Percentiles rank a stretch among this genome's conserved stretches.
phyloP scores from a whole-genome alignment of 2,888 invertebrate species.

The Dryobota labecula region DNA sequence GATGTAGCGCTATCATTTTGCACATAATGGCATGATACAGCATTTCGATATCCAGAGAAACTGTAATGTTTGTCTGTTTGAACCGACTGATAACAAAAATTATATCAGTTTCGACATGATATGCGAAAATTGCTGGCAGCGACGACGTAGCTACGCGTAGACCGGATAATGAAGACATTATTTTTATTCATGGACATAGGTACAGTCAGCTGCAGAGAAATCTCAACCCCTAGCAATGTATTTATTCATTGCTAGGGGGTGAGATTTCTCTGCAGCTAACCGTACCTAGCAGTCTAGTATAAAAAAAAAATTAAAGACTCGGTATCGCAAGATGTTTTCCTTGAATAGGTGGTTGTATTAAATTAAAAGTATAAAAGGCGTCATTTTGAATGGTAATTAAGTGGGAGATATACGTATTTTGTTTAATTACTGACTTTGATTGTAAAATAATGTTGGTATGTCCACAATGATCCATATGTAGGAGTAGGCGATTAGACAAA shows the following conservation, averaged over 20 bases:
- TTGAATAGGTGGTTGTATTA: slow-evolving; percentile 1
- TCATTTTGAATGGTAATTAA: slow-evolving; percentile 19
- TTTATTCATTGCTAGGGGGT: too few species aligned
- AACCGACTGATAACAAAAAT: slow-evolving; percentile 61
- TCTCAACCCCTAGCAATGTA: too few species aligned
- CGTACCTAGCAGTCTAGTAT: too few species aligned
- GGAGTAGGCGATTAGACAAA: slow-evolving; percentile 49
- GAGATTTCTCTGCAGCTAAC: too few species aligned
- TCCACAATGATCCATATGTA: slow-evolving; percentile 40
- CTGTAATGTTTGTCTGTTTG: slow-evolving; percentile 56
- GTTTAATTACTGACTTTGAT: slow-evolving; percentile 30
- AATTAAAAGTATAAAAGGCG: not conserved
- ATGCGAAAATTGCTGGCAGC: slow-evolving; percentile 46
- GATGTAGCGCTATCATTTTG: slow-evolving; percentile 58
- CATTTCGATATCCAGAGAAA: slow-evolving; percentile 54
- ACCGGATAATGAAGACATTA: slow-evolving; percentile 21
- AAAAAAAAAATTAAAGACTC: too few species aligned
- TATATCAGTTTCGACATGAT: slow-evolving; percentile 59
- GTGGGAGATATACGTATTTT: slow-evolving; percentile 3
- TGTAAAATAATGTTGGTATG: slow-evolving; percentile 30
- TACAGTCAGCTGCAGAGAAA: too few species aligned
- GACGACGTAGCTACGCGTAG: too few species aligned
- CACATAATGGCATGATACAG: slow-evolving; percentile 61
- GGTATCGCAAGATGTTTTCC: not conserved
- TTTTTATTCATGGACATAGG: slow-evolving; percentile 14